phyloP scores from a whole-genome alignment of 2,113 vertebrate species.

The Passer montanus region DNA sequence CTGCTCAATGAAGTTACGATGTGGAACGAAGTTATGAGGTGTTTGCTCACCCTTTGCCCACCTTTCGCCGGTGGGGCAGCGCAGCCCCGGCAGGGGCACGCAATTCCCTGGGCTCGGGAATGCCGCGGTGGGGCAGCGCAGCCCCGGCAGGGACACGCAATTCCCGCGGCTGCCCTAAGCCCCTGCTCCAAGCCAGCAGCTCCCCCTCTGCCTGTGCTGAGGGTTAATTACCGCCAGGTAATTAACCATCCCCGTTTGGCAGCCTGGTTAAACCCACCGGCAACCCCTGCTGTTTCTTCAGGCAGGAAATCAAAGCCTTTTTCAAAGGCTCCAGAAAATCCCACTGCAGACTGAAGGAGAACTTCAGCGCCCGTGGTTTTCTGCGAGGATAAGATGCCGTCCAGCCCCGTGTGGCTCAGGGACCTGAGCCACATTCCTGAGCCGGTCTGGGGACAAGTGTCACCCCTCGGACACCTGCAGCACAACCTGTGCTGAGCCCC shows the following conservation, averaged over 20 bases:
- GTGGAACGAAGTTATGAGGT: background rate
- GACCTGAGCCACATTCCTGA: background rate
- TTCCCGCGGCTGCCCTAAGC: background rate
- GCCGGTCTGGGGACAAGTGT: too few species aligned
- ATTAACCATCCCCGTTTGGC: background rate
- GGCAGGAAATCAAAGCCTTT: rapidly evolving
- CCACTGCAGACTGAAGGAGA: background rate
- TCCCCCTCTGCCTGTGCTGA: background rate
- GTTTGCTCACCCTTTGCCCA: background rate
- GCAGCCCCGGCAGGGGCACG: rapidly evolving
- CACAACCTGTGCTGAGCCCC: rapidly evolving
- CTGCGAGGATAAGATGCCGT: background rate
- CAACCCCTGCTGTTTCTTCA: background rate
- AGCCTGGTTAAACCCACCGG: background rate
- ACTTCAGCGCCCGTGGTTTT: background rate
- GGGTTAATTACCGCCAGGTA: background rate
- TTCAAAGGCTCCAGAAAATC: background rate
- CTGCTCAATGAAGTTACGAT: background rate
- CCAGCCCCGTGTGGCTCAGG: background rate
- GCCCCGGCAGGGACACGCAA: rapidly evolving
- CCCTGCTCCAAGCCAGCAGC: background rate
- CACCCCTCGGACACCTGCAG: background rate
- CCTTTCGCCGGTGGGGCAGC: background rate
- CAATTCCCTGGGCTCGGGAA: background rate
- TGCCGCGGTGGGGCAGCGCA: rapidly evolving